Percentiles rank a stretch among this genome's conserved stretches.
phyloP scores from a whole-genome alignment of 2,888 invertebrate genomes.

The Celastrina argiolus region DNA sequence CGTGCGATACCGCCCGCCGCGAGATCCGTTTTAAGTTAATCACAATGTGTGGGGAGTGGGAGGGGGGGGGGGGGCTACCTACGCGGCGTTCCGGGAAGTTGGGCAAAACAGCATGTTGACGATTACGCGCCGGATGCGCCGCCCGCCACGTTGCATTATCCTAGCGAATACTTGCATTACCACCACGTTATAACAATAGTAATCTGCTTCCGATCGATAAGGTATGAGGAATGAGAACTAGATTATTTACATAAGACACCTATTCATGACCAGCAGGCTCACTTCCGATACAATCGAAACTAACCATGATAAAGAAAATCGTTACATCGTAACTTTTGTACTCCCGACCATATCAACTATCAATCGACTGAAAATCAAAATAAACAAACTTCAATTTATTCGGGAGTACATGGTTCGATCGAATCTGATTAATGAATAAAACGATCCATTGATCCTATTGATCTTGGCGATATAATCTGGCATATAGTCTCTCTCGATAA shows the following conservation, averaged over 20 bases:
- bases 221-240: constrained; percentile 11
- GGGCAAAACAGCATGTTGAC: constrained; percentile 56
- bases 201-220: constrained; percentile 33
- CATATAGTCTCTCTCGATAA: no score
- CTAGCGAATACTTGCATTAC: constrained; percentile 45
- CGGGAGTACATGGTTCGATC: no score
- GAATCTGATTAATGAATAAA: no score
- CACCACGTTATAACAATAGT: constrained; percentile 38
- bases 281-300: no score
- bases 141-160: constrained; percentile 52
- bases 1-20: neutral
- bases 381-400: no score
- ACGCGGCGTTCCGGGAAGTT: constrained; percentile 66
- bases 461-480: no score
- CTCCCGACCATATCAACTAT: no score
- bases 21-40: constrained; percentile 30
- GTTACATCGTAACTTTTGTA: no score
- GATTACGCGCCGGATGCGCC: constrained; percentile 65
- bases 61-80: constrained; percentile 43
- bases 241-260: neutral
- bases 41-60: constrained; percentile 42
- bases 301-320: no score
- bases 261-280: no score
- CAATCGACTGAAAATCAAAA: no score
- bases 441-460: no score